Conservation (phyloP, 2,888 invertebrate genomes). For the Itoplectis maculator region DNA sequence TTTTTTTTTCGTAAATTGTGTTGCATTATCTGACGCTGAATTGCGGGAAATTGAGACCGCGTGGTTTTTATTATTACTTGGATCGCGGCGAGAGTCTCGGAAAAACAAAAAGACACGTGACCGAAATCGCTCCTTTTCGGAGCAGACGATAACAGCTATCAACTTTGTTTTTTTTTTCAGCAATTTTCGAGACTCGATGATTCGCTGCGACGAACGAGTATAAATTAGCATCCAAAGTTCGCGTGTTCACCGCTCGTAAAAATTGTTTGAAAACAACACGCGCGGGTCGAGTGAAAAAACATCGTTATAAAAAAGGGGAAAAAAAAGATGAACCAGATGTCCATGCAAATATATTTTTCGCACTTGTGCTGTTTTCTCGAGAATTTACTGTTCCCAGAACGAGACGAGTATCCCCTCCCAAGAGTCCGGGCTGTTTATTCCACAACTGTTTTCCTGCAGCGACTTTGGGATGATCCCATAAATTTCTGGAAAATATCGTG, state of each 20-base stretch:
- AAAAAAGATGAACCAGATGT: constrained; percentile 25
- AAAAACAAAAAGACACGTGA: constrained; percentile 6
- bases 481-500: background rate
- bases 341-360: constrained; percentile 29
- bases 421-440: background rate
- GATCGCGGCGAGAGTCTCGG: constrained; percentile 3
- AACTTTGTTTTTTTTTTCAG: background rate
- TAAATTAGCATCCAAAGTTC: constrained; percentile 2
- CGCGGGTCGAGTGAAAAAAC: constrained; percentile 1
- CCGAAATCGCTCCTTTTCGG: constrained; percentile 24
- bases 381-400: constrained; percentile 8
- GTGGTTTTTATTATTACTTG: constrained; percentile 25
- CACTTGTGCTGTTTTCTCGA: background rate
- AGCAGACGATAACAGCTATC: constrained; percentile 25
- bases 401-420: background rate
- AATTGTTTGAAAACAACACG: constrained; percentile 40
- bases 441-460: background rate
- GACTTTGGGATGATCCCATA: background rate
- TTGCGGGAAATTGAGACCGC: constrained; percentile 21
- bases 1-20: too few species aligned
- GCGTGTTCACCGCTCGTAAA: constrained; percentile 46
- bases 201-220: constrained; percentile 5
- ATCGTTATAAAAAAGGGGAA: constrained; percentile 1
- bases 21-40: background rate
- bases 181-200: constrained; percentile 10